Percentiles rank a stretch among this genome's conserved stretches.
phyloP scores from a whole-genome alignment of 2,113 vertebrate species.

The Tachuris rubrigastra region DNA sequence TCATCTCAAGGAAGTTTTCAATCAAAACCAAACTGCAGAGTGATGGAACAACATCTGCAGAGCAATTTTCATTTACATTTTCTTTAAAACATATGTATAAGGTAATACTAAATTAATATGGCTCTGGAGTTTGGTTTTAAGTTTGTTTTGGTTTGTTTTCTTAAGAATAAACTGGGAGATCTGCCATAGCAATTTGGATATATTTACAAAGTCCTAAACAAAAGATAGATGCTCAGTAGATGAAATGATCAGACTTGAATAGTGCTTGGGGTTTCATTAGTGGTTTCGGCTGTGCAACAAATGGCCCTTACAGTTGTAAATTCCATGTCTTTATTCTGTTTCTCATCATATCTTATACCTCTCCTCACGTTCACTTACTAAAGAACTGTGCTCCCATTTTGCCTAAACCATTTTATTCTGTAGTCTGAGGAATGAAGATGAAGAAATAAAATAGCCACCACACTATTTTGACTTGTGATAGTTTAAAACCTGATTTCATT shows the following conservation, averaged over 20 bases:
- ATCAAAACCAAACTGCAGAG: not conserved
- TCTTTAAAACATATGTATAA: not conserved
- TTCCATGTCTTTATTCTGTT: conserved; percentile 38
- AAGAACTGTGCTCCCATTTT: conserved; percentile 39
- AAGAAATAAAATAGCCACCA: conserved; percentile 57
- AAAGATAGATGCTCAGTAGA: not conserved
- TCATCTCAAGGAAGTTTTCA: not conserved
- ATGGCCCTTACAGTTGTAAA: not conserved
- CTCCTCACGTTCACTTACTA: not conserved
- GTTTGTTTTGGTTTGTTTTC: not conserved
- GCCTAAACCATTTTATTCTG: conserved; percentile 15
- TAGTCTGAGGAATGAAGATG: conserved; percentile 49
- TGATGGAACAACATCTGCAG: not conserved
- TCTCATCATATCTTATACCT: not conserved
- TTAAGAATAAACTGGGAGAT: not conserved
- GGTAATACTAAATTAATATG: not conserved
- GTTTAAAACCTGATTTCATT: conserved; percentile 43
- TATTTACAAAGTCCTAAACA: conserved; percentile 9
- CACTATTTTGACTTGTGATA: conserved; percentile 32
- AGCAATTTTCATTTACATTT: not conserved
- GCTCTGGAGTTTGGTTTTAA: not conserved
- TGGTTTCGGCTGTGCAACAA: conserved; percentile 24
- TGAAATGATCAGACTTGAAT: conserved; percentile 10
- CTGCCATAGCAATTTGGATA: not conserved
- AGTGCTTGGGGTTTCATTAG: conserved; percentile 4